These are phyloP conservation scores for Puntigrus tetrazona DNA, from an alignment of 2,113 vertebrate genomes.

Conservation along the genomic window DNA sequence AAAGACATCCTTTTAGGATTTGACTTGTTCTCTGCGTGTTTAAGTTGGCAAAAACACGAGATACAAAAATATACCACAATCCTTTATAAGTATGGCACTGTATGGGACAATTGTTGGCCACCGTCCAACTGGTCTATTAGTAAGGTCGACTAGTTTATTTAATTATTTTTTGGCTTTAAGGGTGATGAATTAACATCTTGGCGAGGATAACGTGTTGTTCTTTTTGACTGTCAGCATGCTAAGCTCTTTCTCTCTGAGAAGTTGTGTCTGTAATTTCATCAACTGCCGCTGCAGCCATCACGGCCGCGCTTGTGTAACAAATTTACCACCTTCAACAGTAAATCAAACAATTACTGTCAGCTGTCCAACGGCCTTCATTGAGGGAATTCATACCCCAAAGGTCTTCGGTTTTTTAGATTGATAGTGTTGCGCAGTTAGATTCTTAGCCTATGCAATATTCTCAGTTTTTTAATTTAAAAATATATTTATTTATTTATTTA, in stretches of 20 bases:
- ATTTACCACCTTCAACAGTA: background rate
- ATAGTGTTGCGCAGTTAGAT: background rate
- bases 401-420: background rate
- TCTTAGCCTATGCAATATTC: too few relatives aligned
- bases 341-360: conserved; percentile 3
- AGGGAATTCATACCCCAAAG: background rate
- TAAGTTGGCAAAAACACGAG: background rate
- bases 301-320: background rate
- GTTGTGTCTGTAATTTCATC: background rate
- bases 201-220: background rate
- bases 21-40: background rate
- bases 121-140: background rate
- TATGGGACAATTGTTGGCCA: background rate
- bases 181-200: background rate
- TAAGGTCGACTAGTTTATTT: background rate
- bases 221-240: background rate
- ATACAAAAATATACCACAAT: background rate
- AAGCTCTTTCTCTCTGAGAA: background rate
- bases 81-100: background rate
- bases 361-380: background rate
- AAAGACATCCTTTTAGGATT: conserved; percentile 1
- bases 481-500: too few relatives aligned
- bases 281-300: background rate
- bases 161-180: background rate
- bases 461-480: too few relatives aligned